Evolutionary conservation across 30 jellyfish, hydroid and myxozoan genomes (phyloP), one percentile per base, ranked within the genome.

Genomic region (Aurelia sp.): DNA sequence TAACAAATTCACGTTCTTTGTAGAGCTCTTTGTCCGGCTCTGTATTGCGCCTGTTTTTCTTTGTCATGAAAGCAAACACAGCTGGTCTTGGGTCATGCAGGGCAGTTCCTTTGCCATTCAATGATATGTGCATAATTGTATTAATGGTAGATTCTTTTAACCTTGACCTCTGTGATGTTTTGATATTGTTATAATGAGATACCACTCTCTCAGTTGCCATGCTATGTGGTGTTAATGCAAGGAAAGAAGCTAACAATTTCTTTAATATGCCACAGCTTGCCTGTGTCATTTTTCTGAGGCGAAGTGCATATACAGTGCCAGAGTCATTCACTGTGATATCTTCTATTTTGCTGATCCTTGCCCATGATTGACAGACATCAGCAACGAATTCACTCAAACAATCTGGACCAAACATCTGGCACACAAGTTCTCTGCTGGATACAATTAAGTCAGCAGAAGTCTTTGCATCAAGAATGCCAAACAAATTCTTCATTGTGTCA

Each of bases 121-220:
- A 27, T 27, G 33, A 27, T 27, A 27, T 27, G 33, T 27, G 33
- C 33, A 27, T 27, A 27, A 27, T 27, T 27, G 33, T 27, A 27
- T 27, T 27, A 27, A 27, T 27, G 33, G 33, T 27, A 27, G 33
- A 27, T 27, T 27, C 33, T 27, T 27, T 27, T 27, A 27, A 27
- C 33, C 33, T 27, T 27, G 33, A 27, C 33, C 33, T 27, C 33
- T 27, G 33, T 27, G 33, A 27, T 27, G 33, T 27, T 27, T 81
- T 81, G 91, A 81, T 81, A 52, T 81, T 65, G 79, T 66, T 81
- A 69, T 81, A 65, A 67, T 66, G 84, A 8, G 86, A 67, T 27
- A 81, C 86, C 31, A 51, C 52, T 47, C 57, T 81, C 65, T 65
- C 91, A 65, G 91, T 67, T 48, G 85, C 90, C 91, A 66, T 81